Evolutionary conservation across 1,140 invertebrate species (phyloP).

Genomic region (Homalodisca vitripennis): DNA sequence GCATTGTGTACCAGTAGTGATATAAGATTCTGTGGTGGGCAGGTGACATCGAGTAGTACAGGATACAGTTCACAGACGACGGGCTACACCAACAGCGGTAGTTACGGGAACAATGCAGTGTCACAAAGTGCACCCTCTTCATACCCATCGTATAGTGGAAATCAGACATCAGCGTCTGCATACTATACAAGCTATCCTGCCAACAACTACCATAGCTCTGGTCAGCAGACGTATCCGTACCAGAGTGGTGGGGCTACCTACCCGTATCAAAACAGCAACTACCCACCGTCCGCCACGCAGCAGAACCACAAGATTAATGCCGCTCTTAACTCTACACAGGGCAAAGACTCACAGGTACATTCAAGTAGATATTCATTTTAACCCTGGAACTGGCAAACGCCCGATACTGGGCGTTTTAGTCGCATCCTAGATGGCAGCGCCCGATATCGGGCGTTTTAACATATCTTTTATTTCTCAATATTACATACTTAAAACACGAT

Average conservation of each 20-base stretch:
- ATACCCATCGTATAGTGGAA: slow-evolving; percentile 21
- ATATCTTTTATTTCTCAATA: no score
- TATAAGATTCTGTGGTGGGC: neutral
- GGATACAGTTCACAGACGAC: slow-evolving; percentile 27
- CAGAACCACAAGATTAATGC: slow-evolving; percentile 32
- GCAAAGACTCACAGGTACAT: slow-evolving; percentile 34
- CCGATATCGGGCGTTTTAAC: no score
- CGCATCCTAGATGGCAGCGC: no score
- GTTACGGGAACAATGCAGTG: slow-evolving; percentile 13
- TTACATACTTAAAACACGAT: no score
- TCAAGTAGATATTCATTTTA: no score
- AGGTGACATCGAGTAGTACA: slow-evolving; percentile 30
- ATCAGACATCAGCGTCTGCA: slow-evolving; percentile 16
- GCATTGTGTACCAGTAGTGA: neutral
- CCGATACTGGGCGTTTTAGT: no score
- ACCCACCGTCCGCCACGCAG: neutral
- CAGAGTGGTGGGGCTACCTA: neutral
- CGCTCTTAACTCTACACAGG: slow-evolving; percentile 15
- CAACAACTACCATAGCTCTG: slow-evolving; percentile 17
- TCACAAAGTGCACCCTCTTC: slow-evolving; percentile 28
- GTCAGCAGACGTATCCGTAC: neutral
- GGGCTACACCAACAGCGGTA: slow-evolving; percentile 27
- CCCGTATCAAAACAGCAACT: neutral
- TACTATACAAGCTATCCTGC: slow-evolving; percentile 18
- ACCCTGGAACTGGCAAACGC: no score